Evolutionary conservation across 2,888 invertebrate genomes (phyloP), one percentile per base, ranked within the genome.

Genomic region (Tenthredo amoena): DNA sequence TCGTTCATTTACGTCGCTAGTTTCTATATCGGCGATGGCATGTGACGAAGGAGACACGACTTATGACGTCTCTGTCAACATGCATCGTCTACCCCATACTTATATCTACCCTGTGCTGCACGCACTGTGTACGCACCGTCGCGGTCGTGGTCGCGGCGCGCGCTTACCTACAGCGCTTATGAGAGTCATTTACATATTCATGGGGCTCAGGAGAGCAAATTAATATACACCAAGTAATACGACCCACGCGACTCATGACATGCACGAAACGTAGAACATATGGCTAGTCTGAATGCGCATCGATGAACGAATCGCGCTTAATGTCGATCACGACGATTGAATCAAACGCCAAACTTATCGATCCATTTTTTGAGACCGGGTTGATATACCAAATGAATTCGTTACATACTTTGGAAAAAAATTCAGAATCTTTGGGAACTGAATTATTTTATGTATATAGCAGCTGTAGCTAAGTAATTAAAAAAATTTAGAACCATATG

Each of bases 121-220:
- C 82, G 86, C 85, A 85, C 58, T 71, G 47, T 55, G n/a, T 10
- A 40, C 34, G 37, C 72, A 83, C 15, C 21, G 21, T 58, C 76
- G 47, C 18, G 37, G 55, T 58, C 15, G 58, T 21, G 58, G 58
- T 6, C 58, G 31, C 58, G 83, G 62, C 71, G 34, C 47, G 9
- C 62, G 72, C 62, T 65, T 40, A 71, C 40, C 72, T 40, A 62
- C 81, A 84, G 21, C 68, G 58, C 85, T 72, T 71, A 21, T 77
- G 79, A 74, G 71, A 55, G 85, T 85, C 77, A 88, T 88, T 88
- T 88, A 85, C 87, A 88, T 88, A 88, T 87, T 88, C 87, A 88
- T 88, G 55, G 55, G 79, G 50, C 55, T 79, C 55, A 15, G 65
- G 50, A 55, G 10, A 72, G 84, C 74, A 86, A 88, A 87, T 88